Percentiles rank a stretch among this genome's conserved stretches.
phyloP scores from a whole-genome alignment of 2,797 vertebrate genomes.

The Macropus fuliginosus region DNA sequence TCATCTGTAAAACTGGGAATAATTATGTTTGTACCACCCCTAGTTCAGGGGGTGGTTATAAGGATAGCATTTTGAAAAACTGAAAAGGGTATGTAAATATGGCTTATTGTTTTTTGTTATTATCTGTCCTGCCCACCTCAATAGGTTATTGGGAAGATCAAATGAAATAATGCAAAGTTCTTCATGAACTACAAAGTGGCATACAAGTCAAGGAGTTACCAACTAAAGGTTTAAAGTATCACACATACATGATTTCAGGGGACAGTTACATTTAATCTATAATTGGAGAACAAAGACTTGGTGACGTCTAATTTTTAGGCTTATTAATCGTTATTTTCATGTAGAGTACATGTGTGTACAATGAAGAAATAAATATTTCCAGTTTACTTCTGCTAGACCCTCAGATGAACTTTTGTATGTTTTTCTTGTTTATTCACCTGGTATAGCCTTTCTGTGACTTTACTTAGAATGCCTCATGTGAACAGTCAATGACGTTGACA shows the following conservation, averaged over 20 bases:
- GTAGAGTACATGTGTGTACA: background rate
- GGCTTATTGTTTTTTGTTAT: background rate
- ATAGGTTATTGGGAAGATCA: background rate
- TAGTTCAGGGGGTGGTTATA: background rate
- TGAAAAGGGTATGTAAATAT: background rate
- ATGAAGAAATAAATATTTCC: background rate
- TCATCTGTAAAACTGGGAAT: background rate
- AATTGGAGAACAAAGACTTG: background rate
- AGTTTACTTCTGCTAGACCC: background rate
- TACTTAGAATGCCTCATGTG: background rate
- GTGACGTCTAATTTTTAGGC: background rate
- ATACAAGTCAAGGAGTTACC: background rate
- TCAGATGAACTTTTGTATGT: background rate
- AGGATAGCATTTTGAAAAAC: background rate
- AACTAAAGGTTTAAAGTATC: background rate
- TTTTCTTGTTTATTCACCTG: background rate
- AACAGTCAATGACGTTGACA: background rate
- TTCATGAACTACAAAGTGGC: background rate
- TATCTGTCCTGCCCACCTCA: background rate
- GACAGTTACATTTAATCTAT: background rate
- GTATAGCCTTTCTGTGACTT: background rate
- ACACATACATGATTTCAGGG: background rate
- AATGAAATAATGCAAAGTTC: background rate
- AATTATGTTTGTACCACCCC: background rate
- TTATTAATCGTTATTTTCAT: background rate